Evolutionary conservation across 2,888 invertebrate genomes (phyloP).

Genomic region (Syrista parreyssii): DNA sequence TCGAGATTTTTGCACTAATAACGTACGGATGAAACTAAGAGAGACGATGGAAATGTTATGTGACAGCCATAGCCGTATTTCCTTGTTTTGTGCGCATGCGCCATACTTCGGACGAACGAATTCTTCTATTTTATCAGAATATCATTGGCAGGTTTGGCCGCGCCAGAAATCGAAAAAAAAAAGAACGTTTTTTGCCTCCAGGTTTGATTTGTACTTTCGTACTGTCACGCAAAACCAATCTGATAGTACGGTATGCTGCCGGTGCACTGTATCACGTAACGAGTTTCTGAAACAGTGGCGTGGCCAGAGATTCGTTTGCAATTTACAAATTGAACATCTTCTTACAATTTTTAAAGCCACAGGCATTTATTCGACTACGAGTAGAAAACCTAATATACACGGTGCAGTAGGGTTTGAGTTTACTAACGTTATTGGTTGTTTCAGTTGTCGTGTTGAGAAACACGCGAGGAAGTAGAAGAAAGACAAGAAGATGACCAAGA

Average conservation of each 20-base stretch:
- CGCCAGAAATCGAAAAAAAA: no score
- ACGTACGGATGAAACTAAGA: no score
- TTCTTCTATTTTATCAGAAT: no score
- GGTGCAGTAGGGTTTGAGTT: background rate
- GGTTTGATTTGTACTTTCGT: no score
- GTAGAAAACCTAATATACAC: background rate
- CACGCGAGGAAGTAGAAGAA: background rate
- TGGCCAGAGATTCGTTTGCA: constrained; percentile 16
- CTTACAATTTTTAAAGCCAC: background rate
- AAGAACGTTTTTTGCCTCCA: no score
- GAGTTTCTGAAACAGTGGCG: constrained; percentile 42
- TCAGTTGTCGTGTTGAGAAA: background rate
- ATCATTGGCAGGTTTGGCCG: no score
- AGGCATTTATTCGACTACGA: background rate
- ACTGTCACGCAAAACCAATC: constrained; percentile 32
- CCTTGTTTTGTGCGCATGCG: no score
- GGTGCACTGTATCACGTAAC: constrained; percentile 47
- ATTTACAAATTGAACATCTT: background rate
- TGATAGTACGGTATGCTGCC: constrained; percentile 32
- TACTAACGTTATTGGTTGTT: constrained; percentile 1
- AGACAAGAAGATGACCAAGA: constrained; percentile 15
- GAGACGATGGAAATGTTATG: no score
- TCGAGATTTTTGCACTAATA: no score
- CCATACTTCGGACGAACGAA: no score
- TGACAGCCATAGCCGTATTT: no score